phyloP scores from a whole-genome alignment of 2,113 vertebrate species.

The Syngnathus typhle region DNA sequence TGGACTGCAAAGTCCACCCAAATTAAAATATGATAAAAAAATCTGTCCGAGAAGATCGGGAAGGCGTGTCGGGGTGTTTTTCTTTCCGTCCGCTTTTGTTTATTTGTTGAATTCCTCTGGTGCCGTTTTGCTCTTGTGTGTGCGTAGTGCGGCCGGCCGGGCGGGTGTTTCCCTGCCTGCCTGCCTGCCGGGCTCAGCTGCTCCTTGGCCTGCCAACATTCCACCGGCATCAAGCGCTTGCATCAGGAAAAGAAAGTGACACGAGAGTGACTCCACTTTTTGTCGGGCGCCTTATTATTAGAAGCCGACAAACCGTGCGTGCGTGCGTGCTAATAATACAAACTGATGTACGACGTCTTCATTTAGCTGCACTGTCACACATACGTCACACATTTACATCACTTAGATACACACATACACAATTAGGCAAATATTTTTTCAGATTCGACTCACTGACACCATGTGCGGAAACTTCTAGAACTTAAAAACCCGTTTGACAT shows the following conservation, averaged over 20 bases:
- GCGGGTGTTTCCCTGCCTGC: background rate
- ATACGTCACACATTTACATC: too few species aligned
- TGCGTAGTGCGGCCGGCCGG: background rate
- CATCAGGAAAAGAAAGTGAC: conserved; percentile 4
- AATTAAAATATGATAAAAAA: too few species aligned
- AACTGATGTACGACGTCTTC: background rate
- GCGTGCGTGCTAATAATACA: background rate
- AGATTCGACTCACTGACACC: too few species aligned
- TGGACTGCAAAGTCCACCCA: too few species aligned
- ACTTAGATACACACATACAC: conserved; percentile 1
- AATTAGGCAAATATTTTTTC: background rate
- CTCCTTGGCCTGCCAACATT: background rate
- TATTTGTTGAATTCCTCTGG: too few species aligned
- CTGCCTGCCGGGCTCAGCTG: too few species aligned
- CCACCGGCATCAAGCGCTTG: background rate
- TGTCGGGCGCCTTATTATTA: background rate
- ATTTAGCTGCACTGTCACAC: background rate
- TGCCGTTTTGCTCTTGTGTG: background rate
- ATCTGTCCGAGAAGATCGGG: too few species aligned
- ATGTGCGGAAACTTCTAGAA: too few species aligned
- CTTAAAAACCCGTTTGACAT: too few species aligned
- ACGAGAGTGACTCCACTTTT: background rate
- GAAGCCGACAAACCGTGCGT: background rate
- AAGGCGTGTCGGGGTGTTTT: too few species aligned
- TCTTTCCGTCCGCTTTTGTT: background rate